Conservation (phyloP, 2,113 vertebrate species). For the Pomatostomus ruficeps region DNA sequence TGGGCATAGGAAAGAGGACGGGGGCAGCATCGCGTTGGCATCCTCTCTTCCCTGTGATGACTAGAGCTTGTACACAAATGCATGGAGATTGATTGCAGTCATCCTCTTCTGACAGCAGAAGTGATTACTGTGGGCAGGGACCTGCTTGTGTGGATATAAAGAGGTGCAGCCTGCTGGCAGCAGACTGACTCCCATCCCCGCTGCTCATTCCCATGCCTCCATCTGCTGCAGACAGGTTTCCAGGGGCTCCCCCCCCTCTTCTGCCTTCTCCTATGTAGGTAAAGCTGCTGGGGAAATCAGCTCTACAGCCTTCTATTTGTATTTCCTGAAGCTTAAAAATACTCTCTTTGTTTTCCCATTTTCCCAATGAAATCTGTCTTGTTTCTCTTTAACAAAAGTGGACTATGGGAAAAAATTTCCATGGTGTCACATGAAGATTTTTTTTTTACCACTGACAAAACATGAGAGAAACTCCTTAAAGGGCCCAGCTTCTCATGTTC, state of each 20-base stretch:
- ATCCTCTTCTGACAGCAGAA: not conserved
- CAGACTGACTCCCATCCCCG: not conserved
- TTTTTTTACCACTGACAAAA: not conserved
- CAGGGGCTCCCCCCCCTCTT: not conserved
- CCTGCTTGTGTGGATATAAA: constrained; percentile 5
- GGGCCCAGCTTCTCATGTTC: not conserved
- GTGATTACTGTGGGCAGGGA: constrained; percentile 19
- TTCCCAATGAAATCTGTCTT: not conserved
- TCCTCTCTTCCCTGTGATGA: not conserved
- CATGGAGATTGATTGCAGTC: not conserved
- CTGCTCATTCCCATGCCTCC: constrained; percentile 48
- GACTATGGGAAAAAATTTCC: not conserved
- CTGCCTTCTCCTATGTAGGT: not conserved
- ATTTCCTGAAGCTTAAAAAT: not conserved
- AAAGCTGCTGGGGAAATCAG: not conserved
- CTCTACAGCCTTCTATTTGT: not conserved
- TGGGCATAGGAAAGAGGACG: not conserved
- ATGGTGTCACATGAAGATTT: not conserved
- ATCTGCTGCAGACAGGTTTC: constrained; percentile 28
- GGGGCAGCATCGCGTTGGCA: not conserved
- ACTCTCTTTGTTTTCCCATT: not conserved
- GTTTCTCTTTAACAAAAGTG: not conserved
- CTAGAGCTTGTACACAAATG: not conserved
- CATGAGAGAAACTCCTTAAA: not conserved
- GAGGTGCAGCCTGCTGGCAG: constrained; percentile 19